Base-by-base conservation (phyloP, 2,113 vertebrate genomes). In the Gobiocypris rarus region DNA sequence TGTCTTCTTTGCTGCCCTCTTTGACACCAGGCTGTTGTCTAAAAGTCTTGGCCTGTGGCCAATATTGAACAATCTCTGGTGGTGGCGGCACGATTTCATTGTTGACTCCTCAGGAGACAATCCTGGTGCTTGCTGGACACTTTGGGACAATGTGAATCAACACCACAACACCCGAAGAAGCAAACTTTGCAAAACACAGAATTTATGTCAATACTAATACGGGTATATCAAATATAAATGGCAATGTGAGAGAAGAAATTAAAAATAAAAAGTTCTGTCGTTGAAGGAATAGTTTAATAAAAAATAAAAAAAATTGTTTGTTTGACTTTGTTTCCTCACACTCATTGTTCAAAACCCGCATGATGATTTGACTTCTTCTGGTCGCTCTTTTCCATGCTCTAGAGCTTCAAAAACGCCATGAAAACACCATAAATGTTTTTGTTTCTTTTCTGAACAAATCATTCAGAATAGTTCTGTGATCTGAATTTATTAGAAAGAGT, bases 241-340 rank as follows among this genome's bases (percentile, higher is more conserved):
- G 7, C 28, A 56, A 70, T 41, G 31, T 52, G 17, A 82, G 83
- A 79, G 56, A 82, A 81, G 83, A 85, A 83, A 61, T 52, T 73
- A 86, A 31, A 45, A 24, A 81, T 26, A 56, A 81, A 70, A 61
- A 73, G 45, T 43, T 61, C 17, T 74, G 54, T 73, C 74, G 26
- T 65, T 65, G 17, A 65, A 43, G 9, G 15, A 69, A 69, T 10
- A 63, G 26, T 63, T 63, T 3, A 14, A 63, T n/a, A 31, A 28
- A 63, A 63, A 34, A 34, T 34, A 34, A 34, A 3, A 5, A 31
- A 31, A 2, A 31, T 24, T 63, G 14, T 9, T n/a, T n/a, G n/a
- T n/a, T n/a, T n/a, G n/a, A n/a, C 17, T 3, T 9, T 56, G 17
- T 56, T 58, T 58, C 3, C 2, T n/a, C 54, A 58, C 8, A 2